phyloP scores from a whole-genome alignment of 2,113 vertebrate species.

The Tinamus guttatus region DNA sequence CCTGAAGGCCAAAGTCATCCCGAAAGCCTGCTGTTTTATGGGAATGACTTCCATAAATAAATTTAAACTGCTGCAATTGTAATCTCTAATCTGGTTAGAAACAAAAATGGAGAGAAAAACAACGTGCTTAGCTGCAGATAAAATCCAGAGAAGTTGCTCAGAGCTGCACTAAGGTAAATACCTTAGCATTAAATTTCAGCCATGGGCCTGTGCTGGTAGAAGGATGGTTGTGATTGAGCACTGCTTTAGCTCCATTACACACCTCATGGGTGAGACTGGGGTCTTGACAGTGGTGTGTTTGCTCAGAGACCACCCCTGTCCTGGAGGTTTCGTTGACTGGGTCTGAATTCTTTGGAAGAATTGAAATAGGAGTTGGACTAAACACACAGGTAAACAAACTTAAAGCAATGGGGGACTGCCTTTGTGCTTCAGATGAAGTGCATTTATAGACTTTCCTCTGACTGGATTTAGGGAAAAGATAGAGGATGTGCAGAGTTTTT shows the following conservation, averaged over 20 bases:
- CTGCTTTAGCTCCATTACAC: background rate
- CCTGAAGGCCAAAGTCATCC: background rate
- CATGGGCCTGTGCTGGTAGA: background rate
- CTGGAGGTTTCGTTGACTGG: background rate
- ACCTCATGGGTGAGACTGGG: background rate
- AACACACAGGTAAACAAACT: background rate
- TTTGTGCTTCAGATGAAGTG: background rate
- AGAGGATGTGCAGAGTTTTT: background rate
- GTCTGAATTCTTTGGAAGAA: background rate
- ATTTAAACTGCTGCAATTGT: no score
- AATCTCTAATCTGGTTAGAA: background rate
- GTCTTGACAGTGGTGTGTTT: background rate
- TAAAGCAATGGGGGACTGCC: background rate
- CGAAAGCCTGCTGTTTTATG: background rate
- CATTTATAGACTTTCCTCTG: background rate
- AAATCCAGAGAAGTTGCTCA: background rate
- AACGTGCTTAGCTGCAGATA: rapidly evolving
- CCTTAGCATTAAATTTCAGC: rapidly evolving
- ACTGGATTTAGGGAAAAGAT: background rate
- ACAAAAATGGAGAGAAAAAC: background rate
- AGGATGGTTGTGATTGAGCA: background rate
- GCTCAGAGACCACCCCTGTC: background rate
- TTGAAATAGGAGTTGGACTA: rapidly evolving
- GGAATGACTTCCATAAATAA: background rate
- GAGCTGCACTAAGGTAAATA: background rate